Base-by-base conservation (phyloP, 2,113 vertebrate species). In the Eubucco bourcierii region DNA sequence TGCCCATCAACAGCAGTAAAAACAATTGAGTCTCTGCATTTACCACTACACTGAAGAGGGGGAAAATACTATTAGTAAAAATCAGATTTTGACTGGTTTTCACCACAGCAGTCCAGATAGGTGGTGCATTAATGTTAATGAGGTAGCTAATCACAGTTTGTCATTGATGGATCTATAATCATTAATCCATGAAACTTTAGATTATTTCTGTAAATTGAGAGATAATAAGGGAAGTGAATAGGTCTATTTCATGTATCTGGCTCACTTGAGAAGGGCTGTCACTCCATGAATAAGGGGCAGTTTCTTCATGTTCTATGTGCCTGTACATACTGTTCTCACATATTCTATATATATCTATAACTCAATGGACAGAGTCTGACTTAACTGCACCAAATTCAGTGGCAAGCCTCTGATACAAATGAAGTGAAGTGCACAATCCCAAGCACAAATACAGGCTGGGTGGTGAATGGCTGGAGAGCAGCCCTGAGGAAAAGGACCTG, bases 111-210 rank as follows among this genome's bases (percentile, higher is more conserved):
- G 90, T 82, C 47, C 27, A 72, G 47, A 71, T 59, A 88, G 87
- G 72, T 59, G 64, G 41, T 82, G 20, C 67, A 41, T 79, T 90
- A 88, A 85, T 78, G 59, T 79, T 85, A 88, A 88, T 60, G 64
- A 88, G 67, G 59, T 63, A 44, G 53, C 72, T 94, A 82, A 88
- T 88, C 80, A 74, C 46, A 52, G 67, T 71, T 86, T 93, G 88
- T 80, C 81, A 68, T 31, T 92, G 87, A 71, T 83, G 81, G 74
- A 94, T 83, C 58, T 94, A 6, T 79, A 80, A 85, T 87, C 67
- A 41, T 58, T 41, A 82, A 52, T 67, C 64, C 15, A 4, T 64
- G 47, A 76, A 87, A 77, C 4, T 46, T 94, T 39, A 39, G 93
- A 85, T 94, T 80, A 80, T 89, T 84, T 90, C 60, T 87, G 50